Evolutionary conservation across 2,113 vertebrate species (phyloP).

Genomic region (Gymnobelideus leadbeateri): DNA sequence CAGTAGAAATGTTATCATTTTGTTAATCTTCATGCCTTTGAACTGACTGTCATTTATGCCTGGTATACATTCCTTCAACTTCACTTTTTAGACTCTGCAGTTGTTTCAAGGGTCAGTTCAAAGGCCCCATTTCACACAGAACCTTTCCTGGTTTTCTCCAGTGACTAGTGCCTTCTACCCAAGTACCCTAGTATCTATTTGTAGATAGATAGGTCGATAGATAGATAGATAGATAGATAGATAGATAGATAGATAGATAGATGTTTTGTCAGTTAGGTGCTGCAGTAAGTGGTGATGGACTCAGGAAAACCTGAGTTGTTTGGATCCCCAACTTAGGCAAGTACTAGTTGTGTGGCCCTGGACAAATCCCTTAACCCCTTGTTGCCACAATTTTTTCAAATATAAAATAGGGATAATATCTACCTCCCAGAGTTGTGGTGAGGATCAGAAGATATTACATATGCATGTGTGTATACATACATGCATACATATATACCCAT

Average conservation of each 20-base stretch:
- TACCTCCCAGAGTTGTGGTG: background rate
- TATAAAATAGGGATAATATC: background rate
- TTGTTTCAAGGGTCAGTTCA: background rate
- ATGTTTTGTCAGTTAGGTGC: background rate
- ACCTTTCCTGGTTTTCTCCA: background rate
- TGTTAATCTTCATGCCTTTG: background rate
- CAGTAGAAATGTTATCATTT: background rate
- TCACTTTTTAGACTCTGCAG: background rate
- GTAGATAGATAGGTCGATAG: too few relatives aligned
- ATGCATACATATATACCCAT: background rate
- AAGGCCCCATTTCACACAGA: background rate
- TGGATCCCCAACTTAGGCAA: background rate
- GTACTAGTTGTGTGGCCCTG: background rate
- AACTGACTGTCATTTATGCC: accelerated
- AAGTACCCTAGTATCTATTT: background rate
- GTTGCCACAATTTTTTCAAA: background rate
- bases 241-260: too few relatives aligned
- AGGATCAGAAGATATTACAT: background rate
- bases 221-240: too few relatives aligned
- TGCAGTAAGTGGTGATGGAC: background rate
- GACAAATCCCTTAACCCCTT: background rate
- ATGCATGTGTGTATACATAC: background rate
- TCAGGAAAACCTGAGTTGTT: background rate
- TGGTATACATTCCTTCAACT: background rate
- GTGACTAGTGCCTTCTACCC: background rate